A percentile compares a stretch with the other conserved stretches of the same genome.
Evolutionary conservation across 1,140 invertebrate species (phyloP).

Genomic region (Leptinotarsa defecta): DNA sequence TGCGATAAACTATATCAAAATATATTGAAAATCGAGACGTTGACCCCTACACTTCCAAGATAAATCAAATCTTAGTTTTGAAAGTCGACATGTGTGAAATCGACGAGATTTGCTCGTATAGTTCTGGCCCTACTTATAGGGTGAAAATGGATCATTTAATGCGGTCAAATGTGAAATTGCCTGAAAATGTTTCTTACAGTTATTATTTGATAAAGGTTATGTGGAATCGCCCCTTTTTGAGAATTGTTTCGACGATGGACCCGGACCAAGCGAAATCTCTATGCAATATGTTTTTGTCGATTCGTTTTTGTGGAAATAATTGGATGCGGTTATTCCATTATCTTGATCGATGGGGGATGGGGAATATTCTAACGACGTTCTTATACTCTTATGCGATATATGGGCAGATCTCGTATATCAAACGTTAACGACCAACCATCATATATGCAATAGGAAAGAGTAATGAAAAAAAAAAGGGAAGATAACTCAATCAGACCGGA

Average conservation of each 20-base stretch:
- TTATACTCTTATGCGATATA: no score
- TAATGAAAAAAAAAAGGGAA: no score
- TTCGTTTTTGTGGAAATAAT: no score
- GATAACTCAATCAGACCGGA: no score
- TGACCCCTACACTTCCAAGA: slow-evolving; percentile 21
- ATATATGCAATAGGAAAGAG: no score
- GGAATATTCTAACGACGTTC: no score
- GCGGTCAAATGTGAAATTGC: slow-evolving; percentile 15
- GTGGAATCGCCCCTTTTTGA: neutral
- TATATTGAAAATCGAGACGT: slow-evolving; percentile 22
- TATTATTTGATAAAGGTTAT: neutral
- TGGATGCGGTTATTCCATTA: no score
- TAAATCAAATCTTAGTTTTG: slow-evolving; percentile 22
- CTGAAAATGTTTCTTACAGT: neutral
- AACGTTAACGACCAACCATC: no score
- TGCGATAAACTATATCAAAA: slow-evolving; percentile 35
- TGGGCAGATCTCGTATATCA: no score
- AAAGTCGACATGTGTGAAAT: slow-evolving; percentile 27
- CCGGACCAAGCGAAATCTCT: no score
- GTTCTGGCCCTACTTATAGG: neutral
- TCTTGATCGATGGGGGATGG: no score
- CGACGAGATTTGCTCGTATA: slow-evolving; percentile 22
- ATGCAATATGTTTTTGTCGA: no score
- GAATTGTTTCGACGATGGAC: neutral
- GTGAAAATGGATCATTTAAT: slow-evolving; percentile 15